Conservation (phyloP, 1,140 invertebrate species). For the Metopolophium dirhodum region DNA sequence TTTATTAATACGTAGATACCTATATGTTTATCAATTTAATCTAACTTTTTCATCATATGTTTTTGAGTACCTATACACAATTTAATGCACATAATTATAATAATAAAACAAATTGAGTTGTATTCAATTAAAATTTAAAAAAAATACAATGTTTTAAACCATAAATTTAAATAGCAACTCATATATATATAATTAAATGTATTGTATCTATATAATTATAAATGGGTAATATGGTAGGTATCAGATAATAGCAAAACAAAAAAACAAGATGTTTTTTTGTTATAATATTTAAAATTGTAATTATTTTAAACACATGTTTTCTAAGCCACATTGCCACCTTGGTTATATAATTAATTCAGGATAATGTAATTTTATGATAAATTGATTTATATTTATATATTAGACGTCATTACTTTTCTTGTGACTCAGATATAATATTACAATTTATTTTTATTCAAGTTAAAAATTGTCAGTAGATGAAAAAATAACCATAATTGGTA, state of each 20-base stretch:
- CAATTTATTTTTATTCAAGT: no score
- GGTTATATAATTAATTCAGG: neutral
- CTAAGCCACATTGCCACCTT: neutral
- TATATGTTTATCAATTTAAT: neutral
- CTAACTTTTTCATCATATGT: neutral
- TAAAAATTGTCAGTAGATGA: no score
- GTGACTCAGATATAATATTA: neutral
- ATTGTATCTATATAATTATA: constrained; percentile 3
- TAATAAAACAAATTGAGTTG: neutral
- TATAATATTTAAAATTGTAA: neutral
- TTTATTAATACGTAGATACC: neutral
- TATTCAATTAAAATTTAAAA: neutral
- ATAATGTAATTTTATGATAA: neutral
- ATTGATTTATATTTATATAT: neutral
- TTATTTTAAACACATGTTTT: neutral
- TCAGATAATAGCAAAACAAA: neutral
- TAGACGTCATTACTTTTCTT: neutral
- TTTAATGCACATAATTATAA: neutral
- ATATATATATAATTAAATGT: neutral
- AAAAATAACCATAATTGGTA: no score
- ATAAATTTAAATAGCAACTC: neutral
- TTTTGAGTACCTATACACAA: neutral
- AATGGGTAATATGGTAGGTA: neutral
- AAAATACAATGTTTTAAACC: neutral
- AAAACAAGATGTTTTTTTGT: neutral